Conservation (phyloP, 2,113 vertebrate genomes). For the Calonectris borealis region DNA sequence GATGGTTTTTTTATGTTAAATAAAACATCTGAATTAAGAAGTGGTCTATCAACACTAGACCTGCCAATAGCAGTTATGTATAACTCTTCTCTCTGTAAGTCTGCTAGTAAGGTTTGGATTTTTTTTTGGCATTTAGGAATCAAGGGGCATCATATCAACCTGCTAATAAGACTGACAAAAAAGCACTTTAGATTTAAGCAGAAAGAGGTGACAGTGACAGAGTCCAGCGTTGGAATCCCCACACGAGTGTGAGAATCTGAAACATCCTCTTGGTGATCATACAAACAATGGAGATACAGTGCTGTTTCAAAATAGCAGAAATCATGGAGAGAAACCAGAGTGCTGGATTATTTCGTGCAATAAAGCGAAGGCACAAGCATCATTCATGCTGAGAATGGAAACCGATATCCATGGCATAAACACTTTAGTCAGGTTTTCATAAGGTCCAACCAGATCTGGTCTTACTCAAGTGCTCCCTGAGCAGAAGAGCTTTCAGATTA, state of each 20-base stretch:
- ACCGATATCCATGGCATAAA: background rate
- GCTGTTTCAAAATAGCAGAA: background rate
- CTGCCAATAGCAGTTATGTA: background rate
- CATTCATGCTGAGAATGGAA: background rate
- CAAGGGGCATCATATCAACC: background rate
- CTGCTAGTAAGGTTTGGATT: background rate
- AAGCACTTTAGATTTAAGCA: background rate
- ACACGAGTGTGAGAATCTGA: background rate
- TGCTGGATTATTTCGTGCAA: background rate
- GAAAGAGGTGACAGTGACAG: background rate
- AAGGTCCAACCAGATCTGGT: background rate
- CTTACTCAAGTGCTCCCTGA: background rate
- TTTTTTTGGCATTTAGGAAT: background rate
- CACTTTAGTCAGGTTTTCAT: background rate
- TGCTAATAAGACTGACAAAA: background rate
- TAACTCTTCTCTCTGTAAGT: background rate
- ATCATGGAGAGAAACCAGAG: background rate
- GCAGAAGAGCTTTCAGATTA: background rate
- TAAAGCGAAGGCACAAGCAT: background rate
- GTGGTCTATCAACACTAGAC: background rate
- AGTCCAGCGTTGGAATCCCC: background rate
- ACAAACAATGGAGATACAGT: accelerated
- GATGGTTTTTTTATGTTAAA: background rate
- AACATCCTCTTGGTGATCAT: background rate
- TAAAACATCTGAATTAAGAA: background rate